Evolutionary conservation across 1,140 invertebrate genomes (phyloP).

Genomic region (Aphelinus certus): DNA sequence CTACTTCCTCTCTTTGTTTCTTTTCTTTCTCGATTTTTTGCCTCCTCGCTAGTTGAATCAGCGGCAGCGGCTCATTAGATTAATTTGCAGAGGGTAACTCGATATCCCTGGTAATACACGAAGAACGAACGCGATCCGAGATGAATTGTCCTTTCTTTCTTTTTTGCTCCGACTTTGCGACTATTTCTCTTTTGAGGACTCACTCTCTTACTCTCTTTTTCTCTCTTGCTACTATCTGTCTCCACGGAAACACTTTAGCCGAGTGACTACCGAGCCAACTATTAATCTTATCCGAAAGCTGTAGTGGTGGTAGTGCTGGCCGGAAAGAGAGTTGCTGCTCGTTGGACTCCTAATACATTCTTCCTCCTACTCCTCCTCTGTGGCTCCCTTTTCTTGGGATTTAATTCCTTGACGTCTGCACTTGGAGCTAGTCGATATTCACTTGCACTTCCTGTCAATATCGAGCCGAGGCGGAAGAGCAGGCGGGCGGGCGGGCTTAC

Average conservation of each 20-base stretch:
- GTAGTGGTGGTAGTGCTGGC: not conserved
- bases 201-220: constrained; percentile 1
- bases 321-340: not conserved
- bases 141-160: constrained; percentile 13
- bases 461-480: too few relatives aligned
- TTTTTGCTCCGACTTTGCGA: constrained; percentile 3
- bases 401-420: not conserved
- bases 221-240: constrained; percentile 14
- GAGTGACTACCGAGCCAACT: constrained; percentile 24
- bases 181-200: not conserved
- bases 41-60: not conserved
- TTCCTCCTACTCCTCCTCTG: not conserved
- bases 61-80: constrained; percentile 1
- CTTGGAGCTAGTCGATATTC: too few relatives aligned
- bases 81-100: not conserved
- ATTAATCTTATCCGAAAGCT: constrained; percentile 20
- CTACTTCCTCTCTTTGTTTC: not conserved
- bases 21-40: not conserved
- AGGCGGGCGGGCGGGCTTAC: too few relatives aligned
- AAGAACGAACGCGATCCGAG: not conserved
- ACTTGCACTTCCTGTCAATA: too few relatives aligned
- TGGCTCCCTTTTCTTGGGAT: not conserved
- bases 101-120: constrained; percentile 1
- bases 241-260: constrained; percentile 27
- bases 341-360: not conserved